These are phyloP conservation scores for Nomada flava DNA, from an alignment of 2,888 invertebrate genomes.

Conservation along the genomic window DNA sequence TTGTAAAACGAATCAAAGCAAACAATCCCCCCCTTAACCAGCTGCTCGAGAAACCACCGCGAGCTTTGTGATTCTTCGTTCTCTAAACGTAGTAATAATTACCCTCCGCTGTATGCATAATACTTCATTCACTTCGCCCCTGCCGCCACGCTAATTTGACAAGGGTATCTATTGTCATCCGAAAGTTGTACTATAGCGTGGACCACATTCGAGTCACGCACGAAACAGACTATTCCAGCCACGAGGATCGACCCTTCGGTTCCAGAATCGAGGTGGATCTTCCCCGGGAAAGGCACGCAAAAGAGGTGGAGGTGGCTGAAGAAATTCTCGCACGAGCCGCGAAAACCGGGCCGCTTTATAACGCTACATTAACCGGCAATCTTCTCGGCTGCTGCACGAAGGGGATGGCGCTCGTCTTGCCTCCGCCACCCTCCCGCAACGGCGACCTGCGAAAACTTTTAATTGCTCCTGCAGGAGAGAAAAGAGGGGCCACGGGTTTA, in stretches of 20 bases:
- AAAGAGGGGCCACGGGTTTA: conserved; percentile 26
- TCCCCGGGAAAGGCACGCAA: conserved; percentile 29
- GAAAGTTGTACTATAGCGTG: not conserved
- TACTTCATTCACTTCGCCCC: not conserved
- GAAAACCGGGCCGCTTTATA: conserved; percentile 70
- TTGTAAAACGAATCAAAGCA: not conserved
- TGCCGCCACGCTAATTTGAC: too few relatives aligned
- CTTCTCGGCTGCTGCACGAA: conserved; percentile 67
- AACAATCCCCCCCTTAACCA: not conserved
- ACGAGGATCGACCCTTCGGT: conserved; percentile 42
- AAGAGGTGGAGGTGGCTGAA: not conserved
- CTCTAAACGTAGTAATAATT: not conserved
- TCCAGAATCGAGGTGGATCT: conserved; percentile 40
- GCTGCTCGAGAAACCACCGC: not conserved
- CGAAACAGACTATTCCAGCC: conserved; percentile 49
- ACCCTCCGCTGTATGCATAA: not conserved
- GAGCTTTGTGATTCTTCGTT: not conserved
- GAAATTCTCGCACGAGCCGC: conserved; percentile 63
- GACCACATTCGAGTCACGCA: conserved; percentile 62
- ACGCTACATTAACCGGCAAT: conserved; percentile 79
- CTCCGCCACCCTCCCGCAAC: not conserved
- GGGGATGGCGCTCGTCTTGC: conserved; percentile 49
- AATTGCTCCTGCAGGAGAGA: conserved; percentile 72
- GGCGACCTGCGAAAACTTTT: conserved; percentile 77
- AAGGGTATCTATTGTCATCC: not conserved